Evolutionary conservation across 2,888 invertebrate genomes (phyloP), one percentile per base, ranked within the genome.

Genomic region (Phorcus lineatus): DNA sequence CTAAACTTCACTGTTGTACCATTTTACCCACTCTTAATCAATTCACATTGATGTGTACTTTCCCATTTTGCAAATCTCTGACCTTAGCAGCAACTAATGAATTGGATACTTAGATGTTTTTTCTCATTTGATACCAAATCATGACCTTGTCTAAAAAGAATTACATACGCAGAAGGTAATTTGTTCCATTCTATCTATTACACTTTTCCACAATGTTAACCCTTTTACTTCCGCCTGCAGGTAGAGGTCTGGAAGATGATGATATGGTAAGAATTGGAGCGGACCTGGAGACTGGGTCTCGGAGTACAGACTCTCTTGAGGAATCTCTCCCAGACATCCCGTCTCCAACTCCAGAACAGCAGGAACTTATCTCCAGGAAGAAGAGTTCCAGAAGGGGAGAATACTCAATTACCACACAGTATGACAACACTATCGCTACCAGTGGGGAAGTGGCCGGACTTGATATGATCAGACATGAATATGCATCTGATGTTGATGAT

Each of bases 301-400:
- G 89, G 74, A 90, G 89, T 86, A 90, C 90, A 9, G 90, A 91
- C 82, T 90, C 91, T 7, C 88, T 89, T 77, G 91, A 91, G 31
- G 90, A 90, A 40, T 87, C 86, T 7, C 77, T 87, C 0, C 86
- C 88, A 16, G 89, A 90, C 74, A 75, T 86, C 7, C 85, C 86
- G 0, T 88, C 88, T 0, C 89, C 89, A 24, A 82, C 84, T 7
- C 82, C 80, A n/a, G 67, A 53, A n/a, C 40, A 62, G 16, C 40
- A 70, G 22, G 78, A 82, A 19, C n/a, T 22, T 24, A 11, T 47
- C 53, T 17, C 36, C 31, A 53, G 24, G 74, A 53, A 79, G 57
- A 62, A 74, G 79, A 74, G n/a, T n/a, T 67, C 55, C 79, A 74
- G 40, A 80, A 81, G 31, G 54, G 77, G 67, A 70, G 78, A 57